Evolutionary conservation across 2,113 vertebrate species (phyloP), one percentile per base, ranked within the genome.

Genomic region (Nettapus auritus): DNA sequence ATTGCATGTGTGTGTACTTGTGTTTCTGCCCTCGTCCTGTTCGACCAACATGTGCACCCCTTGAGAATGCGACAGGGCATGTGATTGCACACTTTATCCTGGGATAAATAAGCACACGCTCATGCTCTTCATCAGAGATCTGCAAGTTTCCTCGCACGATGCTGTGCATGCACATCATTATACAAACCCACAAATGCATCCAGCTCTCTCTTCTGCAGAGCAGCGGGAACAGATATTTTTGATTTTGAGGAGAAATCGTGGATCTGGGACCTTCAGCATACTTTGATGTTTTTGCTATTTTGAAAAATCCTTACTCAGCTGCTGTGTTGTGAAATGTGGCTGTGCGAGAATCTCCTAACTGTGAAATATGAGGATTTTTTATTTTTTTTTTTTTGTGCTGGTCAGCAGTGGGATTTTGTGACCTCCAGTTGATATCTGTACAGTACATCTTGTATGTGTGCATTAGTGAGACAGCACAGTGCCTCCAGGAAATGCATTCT

Each of bases 401-500:
- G 74, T 89, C 82, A 89, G 80, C 78, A 91, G 40, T 86, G 91
- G 87, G 86, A 93, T 89, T 91, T 96, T 93, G 63, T 93, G 92
- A 96, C 88, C 90, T 93, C 78, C 57, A 67, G 59, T 88, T 86
- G 82, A 69, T 88, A 90, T 95, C 77, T 92, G 57, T 81, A 63
- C 73, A 88, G 86, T 94, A 91, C 81, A 95, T 96, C 70, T 90
- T 94, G 69, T 92, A 60, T 94, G 62, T 74, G 52, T 89, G 90
- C 3, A 0, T 34, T 70, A 93, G 46, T 33, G 88, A 96, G 74
- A 71, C 71, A 92, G 86, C 88, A 81, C 71, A 84, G 73, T 93
- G 94, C 93, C 89, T 94, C 78, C 96, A 95, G 96, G 96, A 96
- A 96, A 90, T 81, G 22, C 95, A 95, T 96, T 95, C 86, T 96